A percentile compares a stretch with the other conserved stretches of the same genome.
Conservation (phyloP, 2,797 vertebrate genomes). For the Fundulus diaphanus region DNA sequence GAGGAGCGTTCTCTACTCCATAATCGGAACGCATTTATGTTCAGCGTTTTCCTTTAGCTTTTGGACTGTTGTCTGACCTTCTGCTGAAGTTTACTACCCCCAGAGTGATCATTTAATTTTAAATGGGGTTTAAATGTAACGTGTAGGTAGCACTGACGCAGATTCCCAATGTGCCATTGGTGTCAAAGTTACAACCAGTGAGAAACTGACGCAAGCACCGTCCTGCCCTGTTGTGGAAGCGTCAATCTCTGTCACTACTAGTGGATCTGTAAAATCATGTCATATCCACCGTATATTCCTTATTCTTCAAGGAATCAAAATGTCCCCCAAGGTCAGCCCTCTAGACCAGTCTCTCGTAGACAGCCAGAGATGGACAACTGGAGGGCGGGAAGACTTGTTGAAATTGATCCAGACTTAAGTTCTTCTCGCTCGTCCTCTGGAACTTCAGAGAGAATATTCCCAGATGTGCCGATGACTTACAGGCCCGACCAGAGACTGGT, state of each 20-base stretch:
- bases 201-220: background rate
- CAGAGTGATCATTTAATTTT: background rate
- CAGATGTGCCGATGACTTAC: slow-evolving; percentile 61
- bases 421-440: slow-evolving; percentile 35
- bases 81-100: slow-evolving; percentile 6
- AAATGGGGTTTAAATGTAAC: slow-evolving; percentile 79
- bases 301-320: slow-evolving; percentile 71
- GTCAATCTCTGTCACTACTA: slow-evolving; percentile 76
- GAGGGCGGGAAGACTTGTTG: background rate
- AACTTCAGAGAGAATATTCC: slow-evolving; percentile 33
- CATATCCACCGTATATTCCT: slow-evolving; percentile 80
- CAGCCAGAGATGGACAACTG: slow-evolving; percentile 31
- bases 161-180: slow-evolving; percentile 65
- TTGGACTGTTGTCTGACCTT: slow-evolving; percentile 37
- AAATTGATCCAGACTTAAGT: slow-evolving; percentile 59
- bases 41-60: slow-evolving; percentile 50
- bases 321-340: slow-evolving; percentile 32
- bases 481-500: slow-evolving; percentile 70
- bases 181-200: slow-evolving; percentile 10
- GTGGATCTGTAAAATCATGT: slow-evolving; percentile 81
- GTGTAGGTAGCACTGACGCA: slow-evolving; percentile 72
- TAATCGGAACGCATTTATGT: slow-evolving; percentile 44
- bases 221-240: slow-evolving; percentile 47
- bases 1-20: slow-evolving; percentile 27
- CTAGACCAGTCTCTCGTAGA: background rate